A percentile compares a stretch with the other conserved stretches of the same genome.
These are phyloP conservation scores for Geodia barretti DNA, from an alignment of 37 sponge, comb jelly and placozoan genomes.

Conservation along the genomic window DNA sequence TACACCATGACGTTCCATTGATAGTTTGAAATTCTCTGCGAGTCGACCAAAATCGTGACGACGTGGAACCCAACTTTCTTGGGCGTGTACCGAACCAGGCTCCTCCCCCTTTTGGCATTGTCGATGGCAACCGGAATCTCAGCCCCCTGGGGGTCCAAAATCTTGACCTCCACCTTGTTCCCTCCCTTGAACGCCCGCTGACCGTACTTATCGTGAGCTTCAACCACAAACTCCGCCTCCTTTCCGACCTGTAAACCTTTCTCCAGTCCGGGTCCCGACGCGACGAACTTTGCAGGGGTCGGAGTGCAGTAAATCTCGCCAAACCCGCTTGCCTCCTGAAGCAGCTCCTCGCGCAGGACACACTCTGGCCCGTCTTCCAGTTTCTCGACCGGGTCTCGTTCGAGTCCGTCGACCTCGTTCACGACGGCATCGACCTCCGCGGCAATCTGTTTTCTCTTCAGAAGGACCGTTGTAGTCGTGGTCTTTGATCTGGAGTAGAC, in stretches of 20 bases:
- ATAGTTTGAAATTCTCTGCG: neutral
- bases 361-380: conserved; percentile 35
- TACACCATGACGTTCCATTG: too few species aligned
- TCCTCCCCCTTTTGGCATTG: conserved; percentile 3
- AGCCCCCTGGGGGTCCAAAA: conserved; percentile 7
- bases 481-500: conserved; percentile 1
- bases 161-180: conserved; percentile 5
- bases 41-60: conserved; percentile 5
- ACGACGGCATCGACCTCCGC: conserved; percentile 2
- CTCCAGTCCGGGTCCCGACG: conserved; percentile 33
- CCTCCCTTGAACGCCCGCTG: conserved; percentile 31
- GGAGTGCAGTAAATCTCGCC: conserved; percentile 53
- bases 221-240: conserved; percentile 28
- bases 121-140: neutral
- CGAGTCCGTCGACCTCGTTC: conserved; percentile 2
- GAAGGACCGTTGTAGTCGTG: conserved; percentile 3
- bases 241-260: conserved; percentile 47
- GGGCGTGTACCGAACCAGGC: conserved; percentile 32
- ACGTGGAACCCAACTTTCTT: conserved; percentile 25
- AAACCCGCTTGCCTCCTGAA: conserved; percentile 1
- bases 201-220: conserved; percentile 36
- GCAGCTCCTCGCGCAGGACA: conserved; percentile 5
- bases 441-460: neutral
- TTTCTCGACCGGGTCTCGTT: conserved; percentile 22
- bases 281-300: conserved; percentile 35